These are phyloP conservation scores for Onychomys leucogaster DNA, from an alignment of 2,797 vertebrate genomes.

Conservation along the genomic window DNA sequence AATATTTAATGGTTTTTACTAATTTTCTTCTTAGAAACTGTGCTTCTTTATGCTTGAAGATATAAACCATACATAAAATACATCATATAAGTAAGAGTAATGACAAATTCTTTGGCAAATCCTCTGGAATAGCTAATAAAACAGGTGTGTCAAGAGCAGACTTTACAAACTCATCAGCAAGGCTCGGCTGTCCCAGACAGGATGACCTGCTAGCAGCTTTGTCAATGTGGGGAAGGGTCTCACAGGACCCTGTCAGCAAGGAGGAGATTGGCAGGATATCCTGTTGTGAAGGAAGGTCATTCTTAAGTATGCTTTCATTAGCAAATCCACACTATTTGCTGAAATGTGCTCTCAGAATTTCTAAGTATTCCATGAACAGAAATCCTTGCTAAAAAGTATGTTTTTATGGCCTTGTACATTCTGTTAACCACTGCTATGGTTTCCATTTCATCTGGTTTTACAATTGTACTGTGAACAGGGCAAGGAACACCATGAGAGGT, in stretches of 20 bases:
- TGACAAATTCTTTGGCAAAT: background rate
- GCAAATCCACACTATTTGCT: slow-evolving; percentile 10
- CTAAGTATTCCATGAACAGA: background rate
- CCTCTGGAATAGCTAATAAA: slow-evolving; percentile 33
- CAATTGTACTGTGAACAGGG: background rate
- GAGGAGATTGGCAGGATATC: slow-evolving; percentile 23
- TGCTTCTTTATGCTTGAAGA: background rate
- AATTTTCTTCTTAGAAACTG: slow-evolving; percentile 8
- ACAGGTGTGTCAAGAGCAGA: background rate
- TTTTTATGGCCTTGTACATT: background rate
- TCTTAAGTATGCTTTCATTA: background rate
- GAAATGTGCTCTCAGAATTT: slow-evolving; percentile 51
- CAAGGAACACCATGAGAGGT: background rate
- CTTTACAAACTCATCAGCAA: slow-evolving; percentile 30
- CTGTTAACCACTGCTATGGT: slow-evolving; percentile 3
- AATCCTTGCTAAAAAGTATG: background rate
- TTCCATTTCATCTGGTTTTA: slow-evolving; percentile 15
- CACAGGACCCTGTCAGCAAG: background rate
- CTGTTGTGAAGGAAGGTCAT: background rate
- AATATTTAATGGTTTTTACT: background rate
- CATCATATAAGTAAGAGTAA: background rate
- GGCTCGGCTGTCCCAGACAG: background rate
- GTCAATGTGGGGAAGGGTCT: slow-evolving; percentile 17
- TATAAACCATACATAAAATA: background rate
- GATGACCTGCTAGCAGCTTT: background rate